A percentile compares a stretch with the other conserved stretches of the same genome.
Evolutionary conservation across 1,140 invertebrate genomes (phyloP).

Genomic region (Physella acuta): DNA sequence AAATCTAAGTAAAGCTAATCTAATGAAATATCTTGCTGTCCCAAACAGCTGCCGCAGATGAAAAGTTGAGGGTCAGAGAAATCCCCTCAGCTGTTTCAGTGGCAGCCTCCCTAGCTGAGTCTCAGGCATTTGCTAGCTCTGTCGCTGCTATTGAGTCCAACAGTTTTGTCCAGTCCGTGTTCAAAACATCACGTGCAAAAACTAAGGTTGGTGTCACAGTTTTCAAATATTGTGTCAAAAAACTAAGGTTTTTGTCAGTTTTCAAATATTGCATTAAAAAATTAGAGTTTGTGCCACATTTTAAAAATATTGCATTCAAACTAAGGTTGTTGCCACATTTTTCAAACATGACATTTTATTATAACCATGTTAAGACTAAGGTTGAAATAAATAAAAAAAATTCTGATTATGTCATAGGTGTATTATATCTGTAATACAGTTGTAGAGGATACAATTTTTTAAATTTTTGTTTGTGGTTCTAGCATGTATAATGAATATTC

Average conservation of each 20-base stretch:
- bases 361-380: background rate
- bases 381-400: too few relatives aligned
- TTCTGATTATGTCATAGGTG: too few relatives aligned
- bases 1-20: too few relatives aligned
- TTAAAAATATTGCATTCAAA: background rate
- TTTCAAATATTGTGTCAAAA: background rate
- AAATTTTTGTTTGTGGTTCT: too few relatives aligned
- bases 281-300: background rate
- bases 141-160: conserved; percentile 19
- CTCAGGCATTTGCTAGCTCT: conserved; percentile 13
- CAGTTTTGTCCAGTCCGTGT: conserved; percentile 8
- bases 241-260: background rate
- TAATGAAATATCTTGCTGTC: too few relatives aligned
- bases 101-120: background rate
- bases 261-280: background rate
- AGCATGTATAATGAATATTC: too few relatives aligned
- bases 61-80: background rate
- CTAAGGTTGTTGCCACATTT: background rate
- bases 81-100: background rate
- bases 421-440: too few relatives aligned
- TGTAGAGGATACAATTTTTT: too few relatives aligned
- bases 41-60: conserved; percentile 17
- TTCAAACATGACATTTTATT: background rate
- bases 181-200: conserved; percentile 14
- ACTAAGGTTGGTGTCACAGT: background rate